These are phyloP conservation scores for Pissodes strobi DNA, from an alignment of 1,140 invertebrate genomes.

Conservation along the genomic window DNA sequence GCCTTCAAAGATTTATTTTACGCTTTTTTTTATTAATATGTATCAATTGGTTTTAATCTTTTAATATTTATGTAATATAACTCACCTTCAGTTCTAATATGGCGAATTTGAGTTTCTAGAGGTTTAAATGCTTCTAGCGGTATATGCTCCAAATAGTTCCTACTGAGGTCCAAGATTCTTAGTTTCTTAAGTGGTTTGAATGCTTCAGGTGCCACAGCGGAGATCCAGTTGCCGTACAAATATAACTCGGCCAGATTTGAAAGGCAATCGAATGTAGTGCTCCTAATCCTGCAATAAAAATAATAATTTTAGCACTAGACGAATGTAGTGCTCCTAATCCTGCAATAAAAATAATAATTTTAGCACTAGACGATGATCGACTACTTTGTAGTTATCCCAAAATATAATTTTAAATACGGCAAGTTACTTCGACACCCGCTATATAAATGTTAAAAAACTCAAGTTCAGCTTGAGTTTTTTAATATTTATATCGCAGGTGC, in stretches of 20 bases:
- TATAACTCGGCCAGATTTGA: slow-evolving; percentile 75
- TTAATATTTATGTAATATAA: too few species aligned
- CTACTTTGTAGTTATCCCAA: too few species aligned
- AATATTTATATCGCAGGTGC: too few species aligned
- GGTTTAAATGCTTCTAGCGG: slow-evolving; percentile 75
- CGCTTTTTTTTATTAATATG: too few species aligned
- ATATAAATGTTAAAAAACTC: too few species aligned
- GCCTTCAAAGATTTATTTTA: too few species aligned
- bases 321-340: slow-evolving; percentile 76
- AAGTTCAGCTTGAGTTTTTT: too few species aligned
- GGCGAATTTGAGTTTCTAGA: slow-evolving; percentile 79
- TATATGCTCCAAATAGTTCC: slow-evolving; percentile 82
- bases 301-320: too few species aligned
- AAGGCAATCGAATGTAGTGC: slow-evolving; percentile 75
- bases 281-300: slow-evolving; percentile 62
- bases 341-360: slow-evolving; percentile 11
- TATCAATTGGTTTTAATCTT: too few species aligned
- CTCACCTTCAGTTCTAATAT: slow-evolving; percentile 77
- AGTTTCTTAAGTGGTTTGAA: slow-evolving; percentile 81
- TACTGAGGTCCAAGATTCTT: slow-evolving; percentile 78
- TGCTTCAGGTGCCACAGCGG: slow-evolving; percentile 74
- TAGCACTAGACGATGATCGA: too few species aligned
- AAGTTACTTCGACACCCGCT: too few species aligned
- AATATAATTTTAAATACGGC: too few species aligned
- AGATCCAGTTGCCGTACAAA: slow-evolving; percentile 82